Evolutionary conservation across 92 coral and sea anemone species (phyloP).

Genomic region (Metridium senile): DNA sequence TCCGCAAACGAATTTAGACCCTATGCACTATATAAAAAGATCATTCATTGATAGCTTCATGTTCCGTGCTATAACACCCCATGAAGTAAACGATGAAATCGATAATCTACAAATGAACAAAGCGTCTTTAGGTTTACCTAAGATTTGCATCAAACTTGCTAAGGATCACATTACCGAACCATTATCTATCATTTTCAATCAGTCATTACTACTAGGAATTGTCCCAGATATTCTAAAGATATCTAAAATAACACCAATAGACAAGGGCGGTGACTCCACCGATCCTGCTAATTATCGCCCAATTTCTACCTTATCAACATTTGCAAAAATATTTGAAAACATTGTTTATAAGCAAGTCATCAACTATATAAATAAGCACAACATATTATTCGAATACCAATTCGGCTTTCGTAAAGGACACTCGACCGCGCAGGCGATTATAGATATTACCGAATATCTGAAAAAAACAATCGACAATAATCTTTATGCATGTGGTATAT

Average conservation of each 20-base stretch:
- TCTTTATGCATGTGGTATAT: constrained; percentile 40
- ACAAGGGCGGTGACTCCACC: constrained; percentile 24
- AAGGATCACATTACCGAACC: too few relatives aligned
- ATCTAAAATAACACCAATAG: constrained; percentile 45
- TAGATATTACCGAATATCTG: constrained; percentile 20
- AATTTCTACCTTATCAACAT: constrained; percentile 49
- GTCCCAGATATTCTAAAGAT: constrained; percentile 50
- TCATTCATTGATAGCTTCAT: too few relatives aligned
- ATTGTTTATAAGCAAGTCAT: constrained; percentile 34
- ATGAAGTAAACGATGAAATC: too few relatives aligned
- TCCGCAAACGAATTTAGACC: too few relatives aligned
- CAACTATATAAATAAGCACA: constrained; percentile 36
- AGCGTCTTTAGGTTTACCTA: too few relatives aligned
- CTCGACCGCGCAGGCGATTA: constrained; percentile 26
- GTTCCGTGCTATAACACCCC: too few relatives aligned
- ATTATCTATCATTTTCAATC: too few relatives aligned
- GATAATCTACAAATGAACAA: too few relatives aligned
- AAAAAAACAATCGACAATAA: constrained; percentile 24
- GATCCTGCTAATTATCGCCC: constrained; percentile 43
- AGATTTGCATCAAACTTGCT: too few relatives aligned
- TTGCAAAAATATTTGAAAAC: constrained; percentile 47
- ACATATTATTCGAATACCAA: constrained; percentile 28
- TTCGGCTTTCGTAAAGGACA: constrained; percentile 41
- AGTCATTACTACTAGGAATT: too few relatives aligned
- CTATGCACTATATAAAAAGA: too few relatives aligned